Evolutionary conservation across 2,113 vertebrate species (phyloP).

Genomic region (Tachysurus fulvidraco): DNA sequence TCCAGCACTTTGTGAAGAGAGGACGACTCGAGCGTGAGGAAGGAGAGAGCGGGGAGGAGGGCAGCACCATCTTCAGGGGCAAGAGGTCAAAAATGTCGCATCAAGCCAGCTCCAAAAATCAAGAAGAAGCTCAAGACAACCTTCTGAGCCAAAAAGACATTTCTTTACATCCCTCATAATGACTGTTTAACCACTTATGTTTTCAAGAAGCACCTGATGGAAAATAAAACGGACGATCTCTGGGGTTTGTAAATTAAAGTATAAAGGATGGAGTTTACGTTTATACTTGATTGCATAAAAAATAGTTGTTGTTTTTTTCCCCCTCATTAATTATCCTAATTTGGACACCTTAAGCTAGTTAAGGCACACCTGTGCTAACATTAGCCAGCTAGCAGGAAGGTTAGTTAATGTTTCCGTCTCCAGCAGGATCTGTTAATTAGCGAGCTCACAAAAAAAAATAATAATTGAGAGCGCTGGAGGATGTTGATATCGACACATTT

Average conservation of each 20-base stretch:
- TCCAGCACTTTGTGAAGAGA: conserved; percentile 84
- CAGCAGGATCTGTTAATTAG: neutral
- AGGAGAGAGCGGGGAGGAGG: conserved; percentile 65
- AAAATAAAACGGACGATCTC: neutral
- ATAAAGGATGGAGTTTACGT: neutral
- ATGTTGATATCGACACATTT: neutral
- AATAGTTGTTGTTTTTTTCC: neutral
- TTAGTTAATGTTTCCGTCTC: neutral
- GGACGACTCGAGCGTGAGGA: conserved; percentile 79
- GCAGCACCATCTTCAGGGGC: conserved; percentile 50
- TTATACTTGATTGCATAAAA: neutral
- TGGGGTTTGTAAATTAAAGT: neutral
- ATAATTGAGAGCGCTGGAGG: neutral
- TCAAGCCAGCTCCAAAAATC: conserved; percentile 35
- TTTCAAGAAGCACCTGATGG: no score
- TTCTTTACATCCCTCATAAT: neutral
- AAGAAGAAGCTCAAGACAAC: conserved; percentile 1
- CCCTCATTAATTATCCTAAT: neutral
- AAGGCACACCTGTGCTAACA: neutral
- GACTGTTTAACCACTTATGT: neutral
- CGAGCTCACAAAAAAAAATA: neutral
- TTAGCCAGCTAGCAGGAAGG: neutral
- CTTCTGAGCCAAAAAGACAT: neutral
- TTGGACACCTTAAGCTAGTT: neutral
- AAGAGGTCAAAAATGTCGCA: conserved; percentile 62